phyloP scores from a whole-genome alignment of 2,888 invertebrate species.

The Cosmia trapezina region DNA sequence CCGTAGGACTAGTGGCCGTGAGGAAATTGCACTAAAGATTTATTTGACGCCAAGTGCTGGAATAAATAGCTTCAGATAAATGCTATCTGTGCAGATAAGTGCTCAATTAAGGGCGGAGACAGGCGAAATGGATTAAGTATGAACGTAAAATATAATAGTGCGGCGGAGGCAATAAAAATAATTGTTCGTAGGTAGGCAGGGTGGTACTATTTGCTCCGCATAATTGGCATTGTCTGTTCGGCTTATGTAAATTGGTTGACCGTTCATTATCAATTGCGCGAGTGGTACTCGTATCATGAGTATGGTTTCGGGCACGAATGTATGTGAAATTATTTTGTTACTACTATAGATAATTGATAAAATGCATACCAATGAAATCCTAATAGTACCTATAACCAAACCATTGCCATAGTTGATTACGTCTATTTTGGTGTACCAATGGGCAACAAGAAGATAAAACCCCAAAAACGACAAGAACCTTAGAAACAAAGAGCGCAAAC shows the following conservation, averaged over 20 bases:
- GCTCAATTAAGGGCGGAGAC: constrained; percentile 51
- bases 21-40: constrained; percentile 59
- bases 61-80: constrained; percentile 59
- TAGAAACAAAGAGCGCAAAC: constrained; percentile 1
- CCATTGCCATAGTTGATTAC: neutral
- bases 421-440: no score
- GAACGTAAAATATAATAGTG: constrained; percentile 49
- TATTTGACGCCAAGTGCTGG: constrained; percentile 55
- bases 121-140: constrained; percentile 44
- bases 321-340: constrained; percentile 8
- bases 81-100: constrained; percentile 44
- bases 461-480: neutral
- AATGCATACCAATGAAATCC: neutral
- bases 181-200: constrained; percentile 27
- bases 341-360: neutral
- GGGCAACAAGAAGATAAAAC: neutral
- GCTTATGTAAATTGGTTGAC: constrained; percentile 13
- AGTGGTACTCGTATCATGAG: neutral
- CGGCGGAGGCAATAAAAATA: constrained; percentile 3
- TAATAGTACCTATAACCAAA: no score
- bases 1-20: constrained; percentile 29
- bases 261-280: constrained; percentile 19
- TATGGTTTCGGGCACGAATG: neutral
- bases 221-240: constrained; percentile 4
- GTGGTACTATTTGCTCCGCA: constrained; percentile 1